Evolutionary conservation across 1,140 invertebrate species (phyloP), one percentile per base, ranked within the genome.

Genomic region (Triops cancriformis): DNA sequence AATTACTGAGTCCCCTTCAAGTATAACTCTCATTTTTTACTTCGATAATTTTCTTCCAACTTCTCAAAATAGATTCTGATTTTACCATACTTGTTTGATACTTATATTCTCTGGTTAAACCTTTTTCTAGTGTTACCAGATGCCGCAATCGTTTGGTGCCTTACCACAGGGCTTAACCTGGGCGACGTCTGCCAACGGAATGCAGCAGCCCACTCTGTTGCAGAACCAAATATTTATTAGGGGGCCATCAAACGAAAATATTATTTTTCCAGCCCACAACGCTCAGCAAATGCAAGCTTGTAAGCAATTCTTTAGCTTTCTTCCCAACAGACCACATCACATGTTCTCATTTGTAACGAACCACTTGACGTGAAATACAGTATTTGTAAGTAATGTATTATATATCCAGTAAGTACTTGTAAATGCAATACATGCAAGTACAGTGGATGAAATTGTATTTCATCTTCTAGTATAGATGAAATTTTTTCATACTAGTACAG

Each of bases 201-300:
- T 84, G 26, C 92, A 91, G 80, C 89, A 90, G 10, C 89, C 88
- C 43, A 85, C 89, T 3, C 82, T 92, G 1, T 84, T 88, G 3
- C 84, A 89, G 0, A 94, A 94, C 85, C 91, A 91, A 28, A 94
- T 94, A 81, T 94, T 95, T 81, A 94, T 95, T 80, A 85, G 93
- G 77, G 91, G 92, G 72, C 72, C 80, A 26, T 92, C 93, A 81
- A 90, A 90, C 12, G 93, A 94, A 83, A 89, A 89, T 18, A 94
- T 96, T 91, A 94, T 93, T 81, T 94, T 96, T 80, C 93, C 94
- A 82, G 92, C 90, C 82, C 90, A 92, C 12, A 92, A 92, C 79
- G 87, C 87, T 26, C 82, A 85, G 0, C 83, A 81, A 4, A 81
- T 88, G 26, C 86, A 74, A 26, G 27, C 37, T 74, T 74, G 37